phyloP scores from a whole-genome alignment of 2,888 invertebrate species.

The Matsumyia berberina region DNA sequence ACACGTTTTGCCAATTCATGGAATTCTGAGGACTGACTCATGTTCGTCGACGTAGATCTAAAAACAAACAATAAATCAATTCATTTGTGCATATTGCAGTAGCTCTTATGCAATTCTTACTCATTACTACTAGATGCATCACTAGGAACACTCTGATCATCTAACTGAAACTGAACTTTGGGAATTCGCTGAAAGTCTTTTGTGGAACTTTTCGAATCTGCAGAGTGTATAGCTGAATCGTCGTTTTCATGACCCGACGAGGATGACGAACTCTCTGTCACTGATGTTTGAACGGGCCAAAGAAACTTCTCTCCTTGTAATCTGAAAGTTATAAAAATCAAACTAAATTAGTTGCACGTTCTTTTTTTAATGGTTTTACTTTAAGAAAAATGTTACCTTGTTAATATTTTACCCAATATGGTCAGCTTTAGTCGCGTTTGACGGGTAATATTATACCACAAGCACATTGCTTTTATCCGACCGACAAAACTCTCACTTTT shows the following conservation, averaged over 20 bases:
- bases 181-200: conserved; percentile 77
- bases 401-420: conserved; percentile 89
- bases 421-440: conserved; percentile 93
- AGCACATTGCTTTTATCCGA: conserved; percentile 89
- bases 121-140: conserved; percentile 84
- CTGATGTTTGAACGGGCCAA: conserved; percentile 83
- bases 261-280: conserved; percentile 81
- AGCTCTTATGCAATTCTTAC: conserved; percentile 77
- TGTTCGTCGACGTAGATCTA: conserved; percentile 82
- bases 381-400: conserved; percentile 78
- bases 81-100: conserved; percentile 4
- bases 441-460: conserved; percentile 96
- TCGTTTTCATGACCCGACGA: conserved; percentile 83
- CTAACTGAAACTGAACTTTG: conserved; percentile 83
- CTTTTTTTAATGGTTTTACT: background rate
- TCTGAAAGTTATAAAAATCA: conserved; percentile 70
- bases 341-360: background rate
- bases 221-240: conserved; percentile 82
- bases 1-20: conserved; percentile 77
- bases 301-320: conserved; percentile 83
- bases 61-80: conserved; percentile 33
- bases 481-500: conserved; percentile 83
- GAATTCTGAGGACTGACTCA: conserved; percentile 81
- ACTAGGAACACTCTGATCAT: conserved; percentile 81
- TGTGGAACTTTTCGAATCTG: conserved; percentile 79